Evolutionary conservation across 2,888 invertebrate species (phyloP), one percentile per base, ranked within the genome.

Genomic region (Tachina grossa): DNA sequence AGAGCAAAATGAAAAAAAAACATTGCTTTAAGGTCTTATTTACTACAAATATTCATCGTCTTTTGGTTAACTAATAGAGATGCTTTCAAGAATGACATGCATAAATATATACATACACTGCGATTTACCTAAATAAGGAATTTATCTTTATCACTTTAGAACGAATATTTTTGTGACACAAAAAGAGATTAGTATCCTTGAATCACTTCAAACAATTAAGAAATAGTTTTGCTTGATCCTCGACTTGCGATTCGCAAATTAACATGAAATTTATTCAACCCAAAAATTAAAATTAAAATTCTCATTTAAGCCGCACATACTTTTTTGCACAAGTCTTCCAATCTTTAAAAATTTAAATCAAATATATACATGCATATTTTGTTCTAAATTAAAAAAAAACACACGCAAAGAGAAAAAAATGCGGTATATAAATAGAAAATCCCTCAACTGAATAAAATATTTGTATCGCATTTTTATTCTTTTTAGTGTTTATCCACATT

Each of bases 391-490:
- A 75, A 14, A 71, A 14, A 71, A 63, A 31, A 69, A 31, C 45
- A 45, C 14, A 55, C 14, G 4, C 39, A 41, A 79, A 45, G 31
- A 31, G 69, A 69, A 43, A 19, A 31, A 49, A 1, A 2, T 10
- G 16, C 14, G 22, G 22, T 41, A 72, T 51, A 79, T 63, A 71
- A 66, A 80, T 57, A 57, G 49, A 77, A 77, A 83, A 66, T 77
- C 57, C 19, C 49, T 72, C 66, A 59, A 77, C 77, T 77, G 72
- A 72, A 77, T 77, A 83, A 83, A 66, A 71, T 77, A 72, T 72
- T 63, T 74, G 22, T 81, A 74, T 74, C 49, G 43, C 5, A 63
- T 39, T 22, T 71, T 41, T 68, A 11, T 47, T 11, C 13, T 53
- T 45, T 51, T 57, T 57, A 1, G 51, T 55, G 49, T 76, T 83